Evolutionary conservation across 2,797 vertebrate species (phyloP).

Genomic region (Decapterus maruadsi): DNA sequence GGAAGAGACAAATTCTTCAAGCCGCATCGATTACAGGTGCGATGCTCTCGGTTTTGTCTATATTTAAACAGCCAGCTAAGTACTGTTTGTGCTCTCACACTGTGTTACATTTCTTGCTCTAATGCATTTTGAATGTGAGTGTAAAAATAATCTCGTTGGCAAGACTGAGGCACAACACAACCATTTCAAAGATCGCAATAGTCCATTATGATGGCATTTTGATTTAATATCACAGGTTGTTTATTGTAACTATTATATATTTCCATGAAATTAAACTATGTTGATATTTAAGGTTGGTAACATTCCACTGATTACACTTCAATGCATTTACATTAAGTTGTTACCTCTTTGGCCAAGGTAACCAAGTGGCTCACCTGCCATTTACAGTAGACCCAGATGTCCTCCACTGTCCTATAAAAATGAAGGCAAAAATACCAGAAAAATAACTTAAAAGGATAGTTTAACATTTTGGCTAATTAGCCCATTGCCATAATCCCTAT

Average conservation of each 20-base stretch:
- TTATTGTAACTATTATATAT: constrained; percentile 1
- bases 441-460: too few species aligned
- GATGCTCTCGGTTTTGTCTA: background rate
- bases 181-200: background rate
- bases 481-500: too few species aligned
- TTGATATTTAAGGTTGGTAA: background rate
- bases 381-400: too few species aligned
- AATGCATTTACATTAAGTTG: background rate
- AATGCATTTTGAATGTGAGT: background rate
- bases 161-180: background rate
- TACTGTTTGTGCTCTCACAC: constrained; percentile 4
- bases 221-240: background rate
- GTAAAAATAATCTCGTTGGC: background rate
- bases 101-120: background rate
- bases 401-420: too few species aligned
- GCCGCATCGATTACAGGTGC: background rate
- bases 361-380: too few species aligned
- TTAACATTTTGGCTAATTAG: too few species aligned
- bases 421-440: too few species aligned
- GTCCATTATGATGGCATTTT: background rate
- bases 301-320: background rate
- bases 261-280: background rate
- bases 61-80: constrained; percentile 23
- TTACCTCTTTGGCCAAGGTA: too few species aligned
- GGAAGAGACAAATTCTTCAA: constrained; percentile 16